These are phyloP conservation scores for Petrolisthes manimaculis DNA, from an alignment of 2,888 invertebrate species.

Conservation along the genomic window DNA sequence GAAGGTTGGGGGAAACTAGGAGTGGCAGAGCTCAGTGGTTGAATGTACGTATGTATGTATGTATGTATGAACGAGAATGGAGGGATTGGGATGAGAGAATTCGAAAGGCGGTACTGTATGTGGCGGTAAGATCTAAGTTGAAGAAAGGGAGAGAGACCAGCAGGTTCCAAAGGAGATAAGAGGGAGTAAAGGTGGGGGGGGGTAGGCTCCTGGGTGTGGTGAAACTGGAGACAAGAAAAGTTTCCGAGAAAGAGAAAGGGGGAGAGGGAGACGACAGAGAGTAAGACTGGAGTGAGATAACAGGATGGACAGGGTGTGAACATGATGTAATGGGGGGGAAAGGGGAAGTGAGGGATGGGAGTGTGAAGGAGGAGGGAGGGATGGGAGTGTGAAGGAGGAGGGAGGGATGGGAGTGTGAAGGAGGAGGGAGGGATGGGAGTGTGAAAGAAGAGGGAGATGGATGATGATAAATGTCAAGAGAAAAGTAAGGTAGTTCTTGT, in stretches of 20 bases:
- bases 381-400: neutral
- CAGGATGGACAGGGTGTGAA: neutral
- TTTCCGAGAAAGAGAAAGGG: neutral
- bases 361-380: neutral
- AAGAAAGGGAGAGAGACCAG: neutral
- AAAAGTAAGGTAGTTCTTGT: neutral
- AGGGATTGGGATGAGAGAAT: too few relatives aligned
- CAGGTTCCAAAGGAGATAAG: neutral
- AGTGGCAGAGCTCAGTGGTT: neutral
- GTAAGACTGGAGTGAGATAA: neutral
- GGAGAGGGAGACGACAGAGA: neutral
- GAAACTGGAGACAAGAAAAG: too few relatives aligned
- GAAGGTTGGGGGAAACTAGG: neutral
- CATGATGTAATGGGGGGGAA: neutral
- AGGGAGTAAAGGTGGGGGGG: neutral
- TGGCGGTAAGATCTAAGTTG: neutral
- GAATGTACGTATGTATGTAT: neutral
- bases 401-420: neutral
- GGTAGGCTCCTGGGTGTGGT: too few relatives aligned
- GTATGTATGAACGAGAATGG: too few relatives aligned
- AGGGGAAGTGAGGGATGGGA: neutral
- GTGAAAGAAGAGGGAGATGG: neutral
- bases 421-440: too few relatives aligned
- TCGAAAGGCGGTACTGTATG: too few relatives aligned
- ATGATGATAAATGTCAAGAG: neutral